Evolutionary conservation across 2,797 vertebrate species (phyloP), one percentile per base, ranked within the genome.

Genomic region (Eremophila alpestris): DNA sequence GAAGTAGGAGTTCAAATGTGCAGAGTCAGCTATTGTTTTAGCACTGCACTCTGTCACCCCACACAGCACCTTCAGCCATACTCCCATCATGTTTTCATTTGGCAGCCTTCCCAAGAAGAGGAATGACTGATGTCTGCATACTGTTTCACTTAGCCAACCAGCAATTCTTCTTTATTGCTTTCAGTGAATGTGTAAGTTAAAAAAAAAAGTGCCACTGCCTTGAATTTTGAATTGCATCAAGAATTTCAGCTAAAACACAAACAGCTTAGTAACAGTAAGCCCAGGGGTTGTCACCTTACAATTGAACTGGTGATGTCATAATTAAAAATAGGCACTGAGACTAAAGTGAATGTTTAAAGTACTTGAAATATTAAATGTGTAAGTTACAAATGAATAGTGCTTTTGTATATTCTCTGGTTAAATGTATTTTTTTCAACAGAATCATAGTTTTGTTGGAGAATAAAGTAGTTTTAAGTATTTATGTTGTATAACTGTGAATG

Each of bases 21-120:
- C 96, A 77, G 89, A 83, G 88, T 97, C 89, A 97, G 95, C 95
- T 92, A 74, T 94, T 97, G 81, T 90, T 93, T 91, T 89, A 95
- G 90, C 64, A 43, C 89, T 91, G 86, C 71, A 63, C 76, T 91
- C 70, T 96, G 82, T 96, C 94, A 96, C 93, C 93, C 84, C 90
- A 85, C 78, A 52, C 67, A 94, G 94, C 93, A 97, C 92, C 95
- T 95, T 95, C 89, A 94, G 92, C 92, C 71, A 75, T 94, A 56
- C 59, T 95, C 65, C 24, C 81, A 82, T 94, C 92, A 85, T 94
- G 87, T 92, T 96, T 96, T 95, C 56, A 38, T 89, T 96, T 97
- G 95, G 95, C 94, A 94, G 2, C 38, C 24, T 94, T 95, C 95
- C 95, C 76, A 67, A 94, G 83, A 60, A 87, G 77, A 89, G 77